phyloP scores from a whole-genome alignment of 2,797 vertebrate genomes.

The Miichthys miiuy region DNA sequence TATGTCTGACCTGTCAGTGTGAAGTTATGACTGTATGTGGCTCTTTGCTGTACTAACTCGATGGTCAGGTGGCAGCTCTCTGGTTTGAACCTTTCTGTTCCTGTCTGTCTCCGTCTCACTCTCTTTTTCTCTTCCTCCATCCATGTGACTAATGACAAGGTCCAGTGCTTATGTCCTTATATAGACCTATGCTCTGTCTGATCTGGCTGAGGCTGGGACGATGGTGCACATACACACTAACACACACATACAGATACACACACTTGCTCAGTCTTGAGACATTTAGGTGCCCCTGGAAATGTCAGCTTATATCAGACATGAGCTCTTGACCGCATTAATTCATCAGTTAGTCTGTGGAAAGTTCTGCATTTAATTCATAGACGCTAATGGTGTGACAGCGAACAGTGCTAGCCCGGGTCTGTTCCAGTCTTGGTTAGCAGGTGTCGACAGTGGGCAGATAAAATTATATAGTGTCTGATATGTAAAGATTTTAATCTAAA shows the following conservation, averaged over 20 bases:
- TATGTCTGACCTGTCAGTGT: not conserved
- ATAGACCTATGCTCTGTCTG: constrained; percentile 80
- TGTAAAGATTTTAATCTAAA: too few species aligned
- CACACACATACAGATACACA: constrained; percentile 24
- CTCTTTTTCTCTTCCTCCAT: constrained; percentile 69
- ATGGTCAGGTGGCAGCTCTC: constrained; percentile 43
- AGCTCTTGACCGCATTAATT: constrained; percentile 1
- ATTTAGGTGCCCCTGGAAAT: constrained; percentile 57
- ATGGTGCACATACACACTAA: constrained; percentile 32
- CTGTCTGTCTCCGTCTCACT: constrained; percentile 56
- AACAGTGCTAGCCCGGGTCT: too few species aligned
- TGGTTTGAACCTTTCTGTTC: constrained; percentile 37
- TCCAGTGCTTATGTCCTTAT: constrained; percentile 84
- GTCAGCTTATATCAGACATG: constrained; percentile 17
- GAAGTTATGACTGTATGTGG: not conserved
- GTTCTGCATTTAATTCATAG: not conserved
- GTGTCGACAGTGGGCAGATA: too few species aligned
- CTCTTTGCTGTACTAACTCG: not conserved
- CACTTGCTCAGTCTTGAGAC: constrained; percentile 32
- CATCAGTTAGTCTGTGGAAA: constrained; percentile 6
- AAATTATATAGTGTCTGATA: too few species aligned
- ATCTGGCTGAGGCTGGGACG: constrained; percentile 63
- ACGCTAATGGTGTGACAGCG: too few species aligned
- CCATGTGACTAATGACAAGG: constrained; percentile 81
- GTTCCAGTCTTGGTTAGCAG: too few species aligned